These are phyloP conservation scores for Pterocles gutturalis DNA, from an alignment of 2,113 vertebrate genomes.

Conservation along the genomic window DNA sequence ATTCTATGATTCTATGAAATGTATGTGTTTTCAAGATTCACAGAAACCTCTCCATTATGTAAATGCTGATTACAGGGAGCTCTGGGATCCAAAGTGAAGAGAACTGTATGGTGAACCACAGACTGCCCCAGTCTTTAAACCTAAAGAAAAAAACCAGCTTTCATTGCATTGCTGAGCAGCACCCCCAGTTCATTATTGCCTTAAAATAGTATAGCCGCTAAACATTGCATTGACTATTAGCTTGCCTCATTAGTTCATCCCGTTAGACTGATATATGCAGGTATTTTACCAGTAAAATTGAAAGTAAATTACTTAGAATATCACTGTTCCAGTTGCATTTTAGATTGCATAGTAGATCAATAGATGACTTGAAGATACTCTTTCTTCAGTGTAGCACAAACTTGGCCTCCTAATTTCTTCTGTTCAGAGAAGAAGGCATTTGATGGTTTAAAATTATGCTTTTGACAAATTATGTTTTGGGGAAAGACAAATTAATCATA, in stretches of 20 bases:
- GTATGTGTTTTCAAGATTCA: background rate
- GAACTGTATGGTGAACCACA: background rate
- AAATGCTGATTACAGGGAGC: background rate
- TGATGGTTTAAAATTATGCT: background rate
- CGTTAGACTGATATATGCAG: background rate
- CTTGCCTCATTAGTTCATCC: slow-evolving; percentile 10
- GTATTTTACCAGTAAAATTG: background rate
- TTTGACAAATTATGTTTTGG: background rate
- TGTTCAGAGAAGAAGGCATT: background rate
- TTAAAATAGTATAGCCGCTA: background rate
- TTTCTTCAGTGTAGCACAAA: background rate
- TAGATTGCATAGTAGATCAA: background rate
- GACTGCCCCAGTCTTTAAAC: background rate
- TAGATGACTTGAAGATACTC: background rate
- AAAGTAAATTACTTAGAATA: background rate
- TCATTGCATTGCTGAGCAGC: background rate
- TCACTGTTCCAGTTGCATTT: background rate
- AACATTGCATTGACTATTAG: background rate
- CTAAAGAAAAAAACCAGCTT: background rate
- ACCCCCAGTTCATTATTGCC: background rate
- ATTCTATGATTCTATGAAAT: too few species aligned
- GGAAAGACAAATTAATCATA: background rate
- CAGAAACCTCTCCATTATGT: background rate
- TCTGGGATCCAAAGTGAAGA: background rate
- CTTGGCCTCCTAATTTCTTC: background rate